Conservation (phyloP, 2,888 invertebrate genomes). For the Cryptus viduatorius region DNA sequence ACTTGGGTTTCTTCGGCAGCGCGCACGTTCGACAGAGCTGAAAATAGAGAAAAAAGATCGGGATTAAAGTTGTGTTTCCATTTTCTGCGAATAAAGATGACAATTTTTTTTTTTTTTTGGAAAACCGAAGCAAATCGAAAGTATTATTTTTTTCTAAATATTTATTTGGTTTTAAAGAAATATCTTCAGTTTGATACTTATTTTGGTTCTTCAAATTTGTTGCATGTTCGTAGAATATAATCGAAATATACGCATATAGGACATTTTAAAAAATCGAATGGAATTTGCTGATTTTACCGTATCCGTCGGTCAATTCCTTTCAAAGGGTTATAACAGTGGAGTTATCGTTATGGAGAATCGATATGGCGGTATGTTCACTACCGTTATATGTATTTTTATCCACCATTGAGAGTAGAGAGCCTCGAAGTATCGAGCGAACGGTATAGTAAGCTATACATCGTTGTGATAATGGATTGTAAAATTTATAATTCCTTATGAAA, state of each 20-base stretch:
- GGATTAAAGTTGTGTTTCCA: slow-evolving; percentile 30
- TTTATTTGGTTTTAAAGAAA: background rate
- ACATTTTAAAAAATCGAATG: background rate
- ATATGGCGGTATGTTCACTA: slow-evolving; percentile 15
- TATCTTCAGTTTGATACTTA: too few relatives aligned
- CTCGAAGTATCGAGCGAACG: slow-evolving; percentile 14
- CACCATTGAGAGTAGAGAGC: slow-evolving; percentile 3
- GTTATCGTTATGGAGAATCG: slow-evolving; percentile 51
- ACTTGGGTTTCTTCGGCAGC: slow-evolving; percentile 83
- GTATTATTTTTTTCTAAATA: background rate
- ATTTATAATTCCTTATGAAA: slow-evolving; percentile 61
- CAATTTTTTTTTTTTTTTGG: slow-evolving; percentile 10
- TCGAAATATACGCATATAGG: too few relatives aligned
- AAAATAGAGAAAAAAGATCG: slow-evolving; percentile 21
- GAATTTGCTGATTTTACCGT: background rate
- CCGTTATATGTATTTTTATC: slow-evolving; percentile 15
- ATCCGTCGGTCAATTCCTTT: slow-evolving; percentile 2
- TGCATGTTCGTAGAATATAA: too few relatives aligned
- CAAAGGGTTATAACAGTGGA: slow-evolving; percentile 20
- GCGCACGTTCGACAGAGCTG: slow-evolving; percentile 79
- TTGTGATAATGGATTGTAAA: slow-evolving; percentile 64
- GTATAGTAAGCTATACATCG: background rate
- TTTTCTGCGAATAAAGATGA: background rate
- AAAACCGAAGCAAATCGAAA: too few relatives aligned
- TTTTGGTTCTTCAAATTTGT: too few relatives aligned